Evolutionary conservation across 2,113 vertebrate species (phyloP).

Genomic region (Camarhynchus parvulus): DNA sequence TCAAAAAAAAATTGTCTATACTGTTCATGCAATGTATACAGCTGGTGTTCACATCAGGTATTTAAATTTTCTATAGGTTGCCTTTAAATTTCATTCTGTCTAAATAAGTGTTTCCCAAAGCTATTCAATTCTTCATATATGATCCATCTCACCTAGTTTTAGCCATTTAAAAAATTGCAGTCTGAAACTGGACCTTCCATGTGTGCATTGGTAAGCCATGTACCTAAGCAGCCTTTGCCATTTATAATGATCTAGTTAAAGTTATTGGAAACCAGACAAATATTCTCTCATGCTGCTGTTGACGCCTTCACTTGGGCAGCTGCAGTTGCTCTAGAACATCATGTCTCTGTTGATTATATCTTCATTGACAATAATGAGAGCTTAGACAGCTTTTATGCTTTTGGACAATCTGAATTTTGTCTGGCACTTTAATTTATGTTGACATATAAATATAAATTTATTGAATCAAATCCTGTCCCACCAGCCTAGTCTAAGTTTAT

Average conservation of each 20-base stretch:
- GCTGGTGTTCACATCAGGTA: not conserved
- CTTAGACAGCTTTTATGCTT: not conserved
- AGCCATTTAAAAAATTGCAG: not conserved
- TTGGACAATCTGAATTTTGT: not conserved
- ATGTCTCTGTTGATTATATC: not conserved
- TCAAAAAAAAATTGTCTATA: not conserved
- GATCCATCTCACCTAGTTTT: not conserved
- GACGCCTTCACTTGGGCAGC: not conserved
- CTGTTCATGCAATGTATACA: accelerated
- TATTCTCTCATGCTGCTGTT: accelerated
- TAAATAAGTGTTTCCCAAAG: not conserved
- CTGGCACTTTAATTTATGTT: not conserved
- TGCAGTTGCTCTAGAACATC: not conserved
- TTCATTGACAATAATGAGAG: not conserved
- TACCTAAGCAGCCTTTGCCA: not conserved
- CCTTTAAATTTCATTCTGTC: not conserved
- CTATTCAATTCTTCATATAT: not conserved
- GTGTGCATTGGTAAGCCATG: not conserved
- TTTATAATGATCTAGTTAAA: not conserved
- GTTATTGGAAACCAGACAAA: not conserved
- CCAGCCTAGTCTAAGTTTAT: not conserved
- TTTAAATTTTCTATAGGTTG: not conserved
- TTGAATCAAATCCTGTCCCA: not conserved
- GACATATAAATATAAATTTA: not conserved
- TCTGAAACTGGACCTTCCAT: not conserved